Base-by-base conservation (phyloP, 2,888 invertebrate genomes). In the Empis livida region DNA sequence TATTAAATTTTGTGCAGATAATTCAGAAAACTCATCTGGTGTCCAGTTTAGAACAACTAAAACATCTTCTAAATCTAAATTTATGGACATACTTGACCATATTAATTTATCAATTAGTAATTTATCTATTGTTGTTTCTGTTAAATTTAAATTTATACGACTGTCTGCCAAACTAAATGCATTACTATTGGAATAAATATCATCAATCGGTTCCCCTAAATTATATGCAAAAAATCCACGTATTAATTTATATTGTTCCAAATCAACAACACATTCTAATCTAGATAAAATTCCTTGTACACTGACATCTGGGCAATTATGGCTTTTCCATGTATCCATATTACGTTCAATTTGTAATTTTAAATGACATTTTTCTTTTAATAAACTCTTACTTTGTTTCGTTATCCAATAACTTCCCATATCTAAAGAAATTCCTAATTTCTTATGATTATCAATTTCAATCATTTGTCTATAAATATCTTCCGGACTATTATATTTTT, bases 161-260 rank as follows among this genome's bases (percentile, higher is more conserved):
- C 68, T 67, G 47, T 64, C 58, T 9, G 56, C 54, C 16, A 60
- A 43, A 46, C 61, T 65, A 41, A 56, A 57, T 5, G 59, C 53
- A 42, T 61, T 62, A 35, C 58, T 60, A 43, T 52, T 53, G 2
- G 44, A 23, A 46, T 66, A 68, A 42, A 82, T 73, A 55, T 83
- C 80, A 53, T 85, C 84, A 13, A 87, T 76, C 56, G 78, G 75
- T 68, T 94, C 95, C 2, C 90, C 93, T 52, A 96, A 79, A 72
- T 96, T 96, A 69, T 88, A 86, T 3, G 82, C 78, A 9, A 96
- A 73, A 49, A 96, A 77, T 15, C 93, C 94, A 50, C 89, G 78
- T 45, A 96, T 78, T 39, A 95, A 71, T 65, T 84, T 83, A 70
- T 93, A 95, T 67, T 94, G 92, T 43, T 80, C 76, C 43, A 86